Base-by-base conservation (phyloP, 2,797 vertebrate species). In the Centropyge bicolor region DNA sequence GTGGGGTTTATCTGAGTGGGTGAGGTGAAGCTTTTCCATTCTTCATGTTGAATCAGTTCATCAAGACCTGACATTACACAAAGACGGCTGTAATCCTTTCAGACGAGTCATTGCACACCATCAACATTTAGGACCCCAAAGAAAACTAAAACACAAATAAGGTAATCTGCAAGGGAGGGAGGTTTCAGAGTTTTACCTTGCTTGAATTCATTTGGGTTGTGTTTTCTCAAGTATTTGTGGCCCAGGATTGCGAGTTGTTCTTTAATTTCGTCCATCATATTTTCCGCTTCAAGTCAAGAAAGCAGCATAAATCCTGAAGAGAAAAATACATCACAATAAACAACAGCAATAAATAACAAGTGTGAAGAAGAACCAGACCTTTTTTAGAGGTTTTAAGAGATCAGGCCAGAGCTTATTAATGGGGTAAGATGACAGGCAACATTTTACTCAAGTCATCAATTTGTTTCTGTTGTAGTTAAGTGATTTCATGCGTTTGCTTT, bases 181-280 rank as follows among this genome's bases (percentile, higher is more conserved):
- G 19, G 31, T 35, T 43, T 56, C 12, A 9, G 5, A 62, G 22
- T 49, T 86, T 11, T 22, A 96, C 96, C 95, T 94, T 43, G 85
- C 73, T 96, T 96, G 75, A 96, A 95, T 74, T 95, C 91, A 3
- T 4, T 87, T 56, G 96, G 89, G 55, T 92, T 86, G 81, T 94
- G 86, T 76, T 82, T 88, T 0, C 95, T 82, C 24, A 96, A 88
- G 76, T 96, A 93, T 27, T 12, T 86, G 87, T 95, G 95, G 40
- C 96, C 96, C 14, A 96, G 89, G 3, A 89, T 24, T 5, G 55
- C 68, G 70, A 96, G 83, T 13, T 96, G 95, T 9, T 94, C 84
- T 24, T 88, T 79, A 55, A 96, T 95, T 72, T 96, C 95, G 59
- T 95, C 95, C 95, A 95, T 95, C 1, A 20, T 81, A 17, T 57